Base-by-base conservation (phyloP, 1,140 invertebrate genomes). In the Leptestheria dahalacensis region DNA sequence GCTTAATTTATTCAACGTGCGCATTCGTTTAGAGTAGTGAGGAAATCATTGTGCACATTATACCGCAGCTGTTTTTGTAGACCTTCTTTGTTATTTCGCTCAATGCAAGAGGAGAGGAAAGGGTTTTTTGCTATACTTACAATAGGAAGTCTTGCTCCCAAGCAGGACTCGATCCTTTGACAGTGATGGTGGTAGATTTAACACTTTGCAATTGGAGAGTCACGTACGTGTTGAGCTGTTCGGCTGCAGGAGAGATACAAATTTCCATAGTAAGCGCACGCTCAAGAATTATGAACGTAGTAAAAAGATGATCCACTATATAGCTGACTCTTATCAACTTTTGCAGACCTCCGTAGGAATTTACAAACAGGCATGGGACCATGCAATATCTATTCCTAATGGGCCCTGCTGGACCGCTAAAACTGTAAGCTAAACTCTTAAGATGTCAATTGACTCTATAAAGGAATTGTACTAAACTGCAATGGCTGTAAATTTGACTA, bases 81-180 rank as follows among this genome's bases (percentile, higher is more conserved):
- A n/a, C n/a, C n/a, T n/a, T n/a, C n/a, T n/a, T n/a, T n/a, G n/a
- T n/a, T n/a, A n/a, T n/a, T n/a, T n/a, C n/a, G n/a, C n/a, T n/a
- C n/a, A n/a, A n/a, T n/a, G n/a, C n/a, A n/a, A n/a, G n/a, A n/a
- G n/a, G 33, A 41, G 33, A 41, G 33, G 33, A 41, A 41, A 41
- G 33, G 6, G 15, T 9, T 41, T 41, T 6, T 41, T 9, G 15
- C 15, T 9, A 41, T 55, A 88, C 91, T 94, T 80, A 97, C 93
- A 97, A 97, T 69, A 96, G 82, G 79, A 97, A 97, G 75, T 97
- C 93, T 78, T 97, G 92, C 74, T 96, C 91, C 93, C 93, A 97
- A 72, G 85, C 86, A 68, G 94, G 94, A 75, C 86, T 84, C 68
- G 84, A 81, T 68, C 94, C 94, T 79, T 94, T 94, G 55, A 97